Percentiles rank a stretch among this genome's conserved stretches.
Evolutionary conservation across 2,797 vertebrate species (phyloP).

Genomic region (Hydrocynus forskahlii): DNA sequence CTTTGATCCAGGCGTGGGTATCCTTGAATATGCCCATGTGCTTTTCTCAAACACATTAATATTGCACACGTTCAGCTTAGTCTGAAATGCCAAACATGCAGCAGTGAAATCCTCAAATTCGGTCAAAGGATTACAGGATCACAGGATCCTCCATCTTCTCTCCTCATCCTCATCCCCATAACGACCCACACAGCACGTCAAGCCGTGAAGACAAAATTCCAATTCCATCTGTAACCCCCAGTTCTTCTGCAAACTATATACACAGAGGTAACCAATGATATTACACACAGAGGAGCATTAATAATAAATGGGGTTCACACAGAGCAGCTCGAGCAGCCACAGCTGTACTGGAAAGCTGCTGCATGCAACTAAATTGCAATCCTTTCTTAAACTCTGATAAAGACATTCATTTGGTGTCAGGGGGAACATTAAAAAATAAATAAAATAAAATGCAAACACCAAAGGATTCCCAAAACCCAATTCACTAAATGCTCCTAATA

Average conservation of each 20-base stretch:
- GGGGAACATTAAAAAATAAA: background rate
- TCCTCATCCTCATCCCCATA: background rate
- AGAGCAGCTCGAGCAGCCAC: constrained; percentile 27
- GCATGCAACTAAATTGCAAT: background rate
- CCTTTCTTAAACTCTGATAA: background rate
- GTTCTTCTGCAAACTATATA: background rate
- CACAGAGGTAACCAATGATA: background rate
- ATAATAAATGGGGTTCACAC: constrained; percentile 43
- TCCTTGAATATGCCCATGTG: background rate
- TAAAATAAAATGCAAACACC: background rate
- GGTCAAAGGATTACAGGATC: constrained; percentile 10
- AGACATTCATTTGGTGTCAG: background rate
- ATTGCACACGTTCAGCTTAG: constrained; percentile 9
- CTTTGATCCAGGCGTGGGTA: constrained; percentile 4
- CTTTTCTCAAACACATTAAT: constrained; percentile 10
- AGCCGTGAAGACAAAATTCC: background rate
- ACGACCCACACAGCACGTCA: no score
- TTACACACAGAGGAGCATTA: constrained; percentile 1
- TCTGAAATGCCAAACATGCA: constrained; percentile 14
- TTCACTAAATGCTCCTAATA: no score
- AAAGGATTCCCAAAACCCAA: no score
- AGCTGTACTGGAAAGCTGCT: background rate
- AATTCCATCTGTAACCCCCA: background rate
- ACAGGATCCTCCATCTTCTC: constrained; percentile 6
- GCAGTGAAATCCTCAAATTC: constrained; percentile 11